These are phyloP conservation scores for Triplophysa rosa DNA, from an alignment of 2,113 vertebrate species.

Conservation along the genomic window DNA sequence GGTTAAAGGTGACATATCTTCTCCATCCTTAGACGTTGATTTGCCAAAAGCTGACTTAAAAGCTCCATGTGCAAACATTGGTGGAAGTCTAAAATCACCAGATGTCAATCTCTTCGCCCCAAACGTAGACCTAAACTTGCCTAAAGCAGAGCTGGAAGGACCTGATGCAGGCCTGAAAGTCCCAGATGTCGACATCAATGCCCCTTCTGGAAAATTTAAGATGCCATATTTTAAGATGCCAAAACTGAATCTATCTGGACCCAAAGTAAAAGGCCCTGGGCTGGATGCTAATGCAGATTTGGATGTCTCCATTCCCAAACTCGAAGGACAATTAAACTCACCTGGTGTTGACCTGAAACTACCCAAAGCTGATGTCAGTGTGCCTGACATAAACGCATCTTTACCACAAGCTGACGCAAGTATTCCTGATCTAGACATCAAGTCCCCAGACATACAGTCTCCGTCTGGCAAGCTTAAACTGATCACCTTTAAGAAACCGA, in stretches of 20 bases:
- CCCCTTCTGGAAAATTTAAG: conserved; percentile 59
- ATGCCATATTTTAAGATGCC: conserved; percentile 62
- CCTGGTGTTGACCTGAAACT: conserved; percentile 47
- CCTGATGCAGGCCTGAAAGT: conserved; percentile 59
- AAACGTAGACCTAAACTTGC: conserved; percentile 56
- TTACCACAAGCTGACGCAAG: conserved; percentile 56
- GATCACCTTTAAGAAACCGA: conserved; percentile 62
- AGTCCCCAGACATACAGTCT: conserved; percentile 49
- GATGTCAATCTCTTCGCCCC: conserved; percentile 55
- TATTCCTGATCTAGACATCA: conserved; percentile 54
- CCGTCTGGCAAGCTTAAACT: conserved; percentile 65
- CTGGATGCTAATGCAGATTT: conserved; percentile 42
- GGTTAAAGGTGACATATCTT: conserved; percentile 33
- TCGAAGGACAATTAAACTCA: conserved; percentile 41
- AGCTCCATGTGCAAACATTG: conserved; percentile 32
- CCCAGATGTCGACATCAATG: conserved; percentile 56
- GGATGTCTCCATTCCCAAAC: conserved; percentile 46
- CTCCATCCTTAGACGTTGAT: conserved; percentile 50
- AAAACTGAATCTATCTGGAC: conserved; percentile 48
- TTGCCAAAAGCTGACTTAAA: conserved; percentile 47
- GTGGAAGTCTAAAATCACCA: conserved; percentile 39
- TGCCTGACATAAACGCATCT: conserved; percentile 55
- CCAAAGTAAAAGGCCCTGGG: conserved; percentile 50
- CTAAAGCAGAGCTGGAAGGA: conserved; percentile 52
- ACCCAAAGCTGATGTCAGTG: conserved; percentile 50